Percentiles rank a stretch among this genome's conserved stretches.
phyloP scores from a whole-genome alignment of 2,888 invertebrate species.

The Lacanobia oleracea region DNA sequence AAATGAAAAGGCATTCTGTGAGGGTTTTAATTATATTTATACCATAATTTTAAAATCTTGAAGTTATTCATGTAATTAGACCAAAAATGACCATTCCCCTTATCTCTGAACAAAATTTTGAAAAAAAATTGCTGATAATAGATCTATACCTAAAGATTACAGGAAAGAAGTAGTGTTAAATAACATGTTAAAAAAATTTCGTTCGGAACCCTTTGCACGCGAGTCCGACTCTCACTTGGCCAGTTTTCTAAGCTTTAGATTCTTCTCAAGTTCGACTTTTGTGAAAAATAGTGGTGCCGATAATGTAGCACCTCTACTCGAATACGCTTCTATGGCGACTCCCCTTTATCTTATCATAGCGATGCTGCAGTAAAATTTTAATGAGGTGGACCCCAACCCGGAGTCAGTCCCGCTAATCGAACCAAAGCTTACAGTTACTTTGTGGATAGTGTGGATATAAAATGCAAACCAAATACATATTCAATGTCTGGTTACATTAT shows the following conservation, averaged over 20 bases:
- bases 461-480: slow-evolving; percentile 68
- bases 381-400: slow-evolving; percentile 76
- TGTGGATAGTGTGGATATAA: slow-evolving; percentile 69
- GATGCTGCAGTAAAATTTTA: slow-evolving; percentile 83
- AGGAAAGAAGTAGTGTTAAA: too few relatives aligned
- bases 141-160: too few relatives aligned
- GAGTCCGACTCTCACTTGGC: too few relatives aligned
- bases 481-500: slow-evolving; percentile 43
- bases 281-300: slow-evolving; percentile 45
- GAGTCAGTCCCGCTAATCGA: slow-evolving; percentile 79
- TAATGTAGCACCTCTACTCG: slow-evolving; percentile 67
- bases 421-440: slow-evolving; percentile 77
- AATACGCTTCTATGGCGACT: slow-evolving; percentile 63
- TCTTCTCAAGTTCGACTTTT: neutral
- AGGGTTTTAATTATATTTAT: too few relatives aligned
- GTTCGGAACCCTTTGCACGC: too few relatives aligned
- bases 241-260: neutral
- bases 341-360: slow-evolving; percentile 78
- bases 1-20: too few relatives aligned
- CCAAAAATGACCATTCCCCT: too few relatives aligned
- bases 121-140: too few relatives aligned
- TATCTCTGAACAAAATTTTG: too few relatives aligned
- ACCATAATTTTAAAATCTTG: too few relatives aligned
- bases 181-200: too few relatives aligned
- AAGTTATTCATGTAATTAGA: too few relatives aligned